A percentile compares a stretch with the other conserved stretches of the same genome.
Conservation (phyloP, 2,113 vertebrate genomes). For the Epinephelus moara region DNA sequence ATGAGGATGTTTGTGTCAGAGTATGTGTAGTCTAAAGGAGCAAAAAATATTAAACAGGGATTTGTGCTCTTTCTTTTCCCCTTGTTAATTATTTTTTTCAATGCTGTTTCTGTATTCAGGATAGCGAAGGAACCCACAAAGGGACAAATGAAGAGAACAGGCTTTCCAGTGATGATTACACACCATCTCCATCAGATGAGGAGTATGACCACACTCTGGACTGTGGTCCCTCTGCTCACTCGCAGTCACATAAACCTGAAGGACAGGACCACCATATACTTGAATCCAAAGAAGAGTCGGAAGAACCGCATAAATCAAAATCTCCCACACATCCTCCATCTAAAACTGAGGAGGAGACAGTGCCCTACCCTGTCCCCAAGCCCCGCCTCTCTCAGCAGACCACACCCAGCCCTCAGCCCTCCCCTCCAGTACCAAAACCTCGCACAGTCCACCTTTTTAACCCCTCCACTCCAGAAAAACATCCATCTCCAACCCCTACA, state of each 20-base stretch:
- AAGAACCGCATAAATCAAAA: conserved; percentile 9
- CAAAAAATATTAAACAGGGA: background rate
- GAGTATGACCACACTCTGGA: conserved; percentile 62
- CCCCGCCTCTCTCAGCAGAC: conserved; percentile 68
- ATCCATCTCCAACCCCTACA: background rate
- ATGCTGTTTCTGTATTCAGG: conserved; percentile 38
- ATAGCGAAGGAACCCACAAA: background rate
- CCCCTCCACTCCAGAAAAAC: conserved; percentile 3
- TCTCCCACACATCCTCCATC: background rate
- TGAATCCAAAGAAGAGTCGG: conserved; percentile 25
- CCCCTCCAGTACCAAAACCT: conserved; percentile 77
- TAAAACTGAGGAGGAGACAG: background rate
- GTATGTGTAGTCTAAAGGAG: background rate
- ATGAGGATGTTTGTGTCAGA: conserved; percentile 1
- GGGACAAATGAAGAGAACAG: conserved; percentile 27
- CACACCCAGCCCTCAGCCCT: conserved; percentile 39
- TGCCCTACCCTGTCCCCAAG: conserved; percentile 74
- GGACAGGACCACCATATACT: conserved; percentile 12
- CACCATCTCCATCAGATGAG: conserved; percentile 70
- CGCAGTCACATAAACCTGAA: background rate
- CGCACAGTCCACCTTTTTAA: conserved; percentile 56
- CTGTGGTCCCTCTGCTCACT: background rate
- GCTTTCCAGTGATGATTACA: conserved; percentile 61
- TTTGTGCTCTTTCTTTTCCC: background rate
- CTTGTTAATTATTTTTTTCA: background rate